phyloP scores from a whole-genome alignment of 2,113 vertebrate genomes.

The Prolemur simus region DNA sequence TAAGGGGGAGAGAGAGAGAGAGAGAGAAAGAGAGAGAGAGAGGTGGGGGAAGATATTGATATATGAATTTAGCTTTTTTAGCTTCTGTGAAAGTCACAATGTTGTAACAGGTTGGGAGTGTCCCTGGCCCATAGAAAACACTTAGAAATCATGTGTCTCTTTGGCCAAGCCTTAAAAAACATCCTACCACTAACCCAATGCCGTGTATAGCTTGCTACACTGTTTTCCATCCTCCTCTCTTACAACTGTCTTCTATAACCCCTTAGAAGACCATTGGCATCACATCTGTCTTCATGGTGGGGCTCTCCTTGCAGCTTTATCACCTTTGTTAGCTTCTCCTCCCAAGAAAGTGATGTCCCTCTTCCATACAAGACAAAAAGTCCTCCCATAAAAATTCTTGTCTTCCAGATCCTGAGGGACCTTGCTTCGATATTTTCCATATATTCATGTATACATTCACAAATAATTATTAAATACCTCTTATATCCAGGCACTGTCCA shows the following conservation, averaged over 20 bases:
- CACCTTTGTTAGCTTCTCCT: neutral
- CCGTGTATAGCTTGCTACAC: neutral
- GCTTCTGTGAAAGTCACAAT: slow-evolving; percentile 25
- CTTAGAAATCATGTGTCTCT: neutral
- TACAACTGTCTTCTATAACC: neutral
- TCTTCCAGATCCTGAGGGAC: neutral
- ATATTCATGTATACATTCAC: neutral
- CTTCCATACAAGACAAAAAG: neutral
- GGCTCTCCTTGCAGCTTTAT: neutral
- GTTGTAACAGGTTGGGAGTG: neutral
- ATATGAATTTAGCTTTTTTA: neutral
- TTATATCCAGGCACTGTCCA: neutral
- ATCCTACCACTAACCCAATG: neutral
- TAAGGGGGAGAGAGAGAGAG: neutral
- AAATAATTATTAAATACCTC: neutral
- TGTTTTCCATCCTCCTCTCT: neutral
- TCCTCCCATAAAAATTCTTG: neutral
- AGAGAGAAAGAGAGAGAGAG: neutral
- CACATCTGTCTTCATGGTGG: neutral
- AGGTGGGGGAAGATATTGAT: neutral
- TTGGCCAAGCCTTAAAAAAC: neutral
- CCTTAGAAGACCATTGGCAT: neutral
- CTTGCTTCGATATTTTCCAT: neutral
- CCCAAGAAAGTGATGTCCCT: neutral
- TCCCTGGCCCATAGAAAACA: neutral